phyloP scores from a whole-genome alignment of 2,113 vertebrate genomes.

The Pollachius pollachius region DNA sequence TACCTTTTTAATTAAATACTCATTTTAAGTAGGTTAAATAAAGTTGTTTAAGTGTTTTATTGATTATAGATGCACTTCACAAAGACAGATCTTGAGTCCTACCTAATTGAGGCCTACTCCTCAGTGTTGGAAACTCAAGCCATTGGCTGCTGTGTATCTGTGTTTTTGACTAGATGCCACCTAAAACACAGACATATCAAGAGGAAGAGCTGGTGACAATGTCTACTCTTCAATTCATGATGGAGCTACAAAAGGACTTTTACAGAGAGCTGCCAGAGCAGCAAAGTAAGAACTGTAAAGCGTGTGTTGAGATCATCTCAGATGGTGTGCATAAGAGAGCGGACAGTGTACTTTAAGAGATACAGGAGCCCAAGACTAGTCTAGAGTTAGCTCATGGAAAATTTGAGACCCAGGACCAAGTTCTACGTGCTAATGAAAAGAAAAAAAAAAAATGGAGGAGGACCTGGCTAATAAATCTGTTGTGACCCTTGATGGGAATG shows the following conservation, averaged over 20 bases:
- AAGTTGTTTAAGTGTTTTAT: no score
- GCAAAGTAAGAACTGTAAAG: conserved; percentile 5
- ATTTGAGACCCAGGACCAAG: neutral
- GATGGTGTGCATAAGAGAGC: conserved; percentile 2
- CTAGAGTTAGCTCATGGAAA: neutral
- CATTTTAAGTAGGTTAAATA: no score
- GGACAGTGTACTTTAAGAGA: conserved; percentile 1
- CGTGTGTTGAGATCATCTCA: conserved; percentile 1
- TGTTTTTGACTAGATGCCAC: neutral
- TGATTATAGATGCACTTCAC: no score
- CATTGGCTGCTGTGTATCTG: no score
- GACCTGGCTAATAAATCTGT: neutral
- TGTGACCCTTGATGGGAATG: neutral
- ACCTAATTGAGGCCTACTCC: no score
- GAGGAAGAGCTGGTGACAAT: neutral
- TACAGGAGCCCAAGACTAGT: conserved; percentile 4
- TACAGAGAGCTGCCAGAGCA: conserved; percentile 7
- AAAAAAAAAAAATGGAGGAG: neutral
- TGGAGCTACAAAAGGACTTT: neutral
- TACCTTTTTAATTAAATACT: no score
- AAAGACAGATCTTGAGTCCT: no score
- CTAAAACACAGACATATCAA: neutral
- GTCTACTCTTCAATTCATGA: neutral
- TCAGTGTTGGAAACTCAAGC: no score
- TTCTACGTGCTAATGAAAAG: neutral